Conservation (phyloP, 2,888 invertebrate genomes). For the Alentia gelatinosa region DNA sequence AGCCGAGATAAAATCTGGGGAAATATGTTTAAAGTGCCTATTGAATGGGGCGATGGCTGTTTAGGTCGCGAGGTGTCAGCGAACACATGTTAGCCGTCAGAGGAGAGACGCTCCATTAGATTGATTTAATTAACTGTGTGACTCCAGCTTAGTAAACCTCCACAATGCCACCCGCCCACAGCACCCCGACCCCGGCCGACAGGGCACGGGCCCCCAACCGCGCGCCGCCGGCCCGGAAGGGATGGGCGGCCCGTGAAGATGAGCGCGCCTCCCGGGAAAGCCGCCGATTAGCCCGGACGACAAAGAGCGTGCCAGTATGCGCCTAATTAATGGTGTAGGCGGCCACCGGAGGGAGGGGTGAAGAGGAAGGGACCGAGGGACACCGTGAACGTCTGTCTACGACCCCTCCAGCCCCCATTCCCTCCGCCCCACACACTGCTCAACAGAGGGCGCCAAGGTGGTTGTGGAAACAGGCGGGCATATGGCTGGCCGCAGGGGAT, state of each 20-base stretch:
- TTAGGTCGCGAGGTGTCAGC: conserved; percentile 17
- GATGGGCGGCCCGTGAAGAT: conserved; percentile 50
- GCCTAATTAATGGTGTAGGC: conserved; percentile 43
- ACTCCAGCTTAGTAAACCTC: not conserved
- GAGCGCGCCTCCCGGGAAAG: conserved; percentile 15
- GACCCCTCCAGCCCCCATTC: not conserved
- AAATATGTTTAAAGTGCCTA: not conserved
- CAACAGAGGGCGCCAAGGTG: not conserved
- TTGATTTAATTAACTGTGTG: conserved; percentile 50
- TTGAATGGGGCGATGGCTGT: not conserved
- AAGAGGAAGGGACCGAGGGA: not conserved
- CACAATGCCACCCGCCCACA: conserved; percentile 6
- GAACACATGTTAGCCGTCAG: conserved; percentile 43
- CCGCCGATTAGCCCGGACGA: conserved; percentile 27
- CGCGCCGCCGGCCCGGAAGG: conserved; percentile 36
- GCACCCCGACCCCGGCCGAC: not conserved
- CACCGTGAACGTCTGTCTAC: not conserved
- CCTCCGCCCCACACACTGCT: not conserved
- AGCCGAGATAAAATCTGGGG: not conserved
- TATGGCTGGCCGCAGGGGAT: conserved; percentile 44
- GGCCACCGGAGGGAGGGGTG: not conserved
- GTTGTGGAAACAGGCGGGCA: not conserved
- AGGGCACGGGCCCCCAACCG: conserved; percentile 40
- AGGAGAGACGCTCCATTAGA: not conserved
- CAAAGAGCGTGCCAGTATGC: not conserved